Conservation (phyloP, 1,140 invertebrate species). For the Rhagoletis pomonella region DNA sequence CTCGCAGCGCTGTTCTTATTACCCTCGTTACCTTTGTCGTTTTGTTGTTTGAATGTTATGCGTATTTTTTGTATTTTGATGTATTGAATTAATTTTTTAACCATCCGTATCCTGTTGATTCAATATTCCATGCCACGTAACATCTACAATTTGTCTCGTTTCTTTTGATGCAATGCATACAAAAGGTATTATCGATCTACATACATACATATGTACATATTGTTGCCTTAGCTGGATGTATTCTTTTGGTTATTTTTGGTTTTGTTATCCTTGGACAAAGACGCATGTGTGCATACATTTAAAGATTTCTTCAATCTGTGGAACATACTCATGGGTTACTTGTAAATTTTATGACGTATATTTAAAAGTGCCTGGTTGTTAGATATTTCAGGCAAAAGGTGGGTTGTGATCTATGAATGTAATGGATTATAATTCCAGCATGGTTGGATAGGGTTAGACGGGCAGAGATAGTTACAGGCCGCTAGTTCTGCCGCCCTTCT, state of each 20-base stretch:
- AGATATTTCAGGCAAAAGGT: too few relatives aligned
- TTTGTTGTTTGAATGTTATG: neutral
- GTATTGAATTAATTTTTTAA: conserved; percentile 51
- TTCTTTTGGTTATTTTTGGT: neutral
- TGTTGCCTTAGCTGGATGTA: neutral
- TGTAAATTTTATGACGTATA: neutral
- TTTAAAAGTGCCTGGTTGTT: too few relatives aligned
- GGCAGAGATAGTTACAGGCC: too few relatives aligned
- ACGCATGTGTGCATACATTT: neutral
- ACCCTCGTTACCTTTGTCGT: conserved; percentile 16
- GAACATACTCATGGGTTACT: neutral
- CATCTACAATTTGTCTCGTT: neutral
- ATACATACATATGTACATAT: too few relatives aligned
- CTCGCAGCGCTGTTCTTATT: neutral
- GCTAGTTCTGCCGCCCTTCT: too few relatives aligned
- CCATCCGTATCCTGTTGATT: conserved; percentile 46
- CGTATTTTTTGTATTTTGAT: conserved; percentile 39
- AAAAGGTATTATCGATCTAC: too few relatives aligned
- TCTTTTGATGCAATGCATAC: neutral
- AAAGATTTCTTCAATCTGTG: neutral
- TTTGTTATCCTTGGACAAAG: neutral
- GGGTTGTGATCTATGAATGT: too few relatives aligned
- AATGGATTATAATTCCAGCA: too few relatives aligned
- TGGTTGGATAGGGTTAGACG: too few relatives aligned
- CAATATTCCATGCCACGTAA: conserved; percentile 22